Conservation (phyloP, 2,113 vertebrate genomes). For the Orthochromis malagaraziensis region DNA sequence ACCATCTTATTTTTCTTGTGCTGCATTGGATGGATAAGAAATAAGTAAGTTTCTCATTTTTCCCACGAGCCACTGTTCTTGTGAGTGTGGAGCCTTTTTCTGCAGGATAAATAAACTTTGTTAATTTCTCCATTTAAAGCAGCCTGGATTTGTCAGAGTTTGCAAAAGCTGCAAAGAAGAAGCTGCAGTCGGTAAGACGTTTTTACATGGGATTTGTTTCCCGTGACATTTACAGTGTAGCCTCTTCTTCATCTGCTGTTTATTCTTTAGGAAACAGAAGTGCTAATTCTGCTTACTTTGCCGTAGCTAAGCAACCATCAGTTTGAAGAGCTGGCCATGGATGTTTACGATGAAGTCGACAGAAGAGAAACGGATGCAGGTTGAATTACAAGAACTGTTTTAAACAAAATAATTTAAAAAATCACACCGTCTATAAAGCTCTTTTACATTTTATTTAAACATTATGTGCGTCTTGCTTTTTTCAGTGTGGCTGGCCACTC, state of each 20-base stretch:
- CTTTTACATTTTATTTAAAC: neutral
- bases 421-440: neutral
- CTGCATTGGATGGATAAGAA: slow-evolving; percentile 64
- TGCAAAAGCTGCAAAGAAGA: slow-evolving; percentile 97
- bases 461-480: neutral
- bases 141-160: slow-evolving; percentile 95
- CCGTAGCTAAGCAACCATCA: slow-evolving; percentile 92
- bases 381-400: slow-evolving; percentile 27
- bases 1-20: slow-evolving; percentile 18
- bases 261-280: neutral
- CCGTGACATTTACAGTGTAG: neutral
- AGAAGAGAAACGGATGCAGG: slow-evolving; percentile 96
- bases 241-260: neutral
- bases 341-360: slow-evolving; percentile 98
- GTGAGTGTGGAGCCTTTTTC: neutral
- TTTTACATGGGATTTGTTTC: neutral
- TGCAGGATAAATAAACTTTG: neutral
- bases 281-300: neutral
- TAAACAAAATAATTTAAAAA: rapidly evolving
- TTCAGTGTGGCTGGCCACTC: slow-evolving; percentile 93
- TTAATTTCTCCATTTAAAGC: slow-evolving; percentile 67
- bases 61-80: neutral
- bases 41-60: slow-evolving; percentile 61
- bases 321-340: slow-evolving; percentile 99
- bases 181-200: slow-evolving; percentile 90